Evolutionary conservation across 2,888 invertebrate genomes (phyloP).

Genomic region (Drosophila macrothrix): DNA sequence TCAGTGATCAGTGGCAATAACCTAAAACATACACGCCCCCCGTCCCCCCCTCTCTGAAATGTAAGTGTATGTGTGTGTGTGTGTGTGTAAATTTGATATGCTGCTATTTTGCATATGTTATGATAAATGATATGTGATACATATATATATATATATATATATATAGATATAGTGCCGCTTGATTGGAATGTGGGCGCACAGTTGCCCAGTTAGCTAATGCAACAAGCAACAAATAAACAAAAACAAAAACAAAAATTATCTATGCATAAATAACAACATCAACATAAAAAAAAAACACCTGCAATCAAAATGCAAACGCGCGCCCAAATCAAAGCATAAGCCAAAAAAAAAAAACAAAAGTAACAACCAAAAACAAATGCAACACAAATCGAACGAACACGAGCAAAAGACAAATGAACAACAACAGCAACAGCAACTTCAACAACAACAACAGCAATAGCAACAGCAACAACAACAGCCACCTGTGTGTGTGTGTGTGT

Average conservation of each 20-base stretch:
- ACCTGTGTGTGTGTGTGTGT: constrained; percentile 4
- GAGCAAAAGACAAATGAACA: constrained; percentile 50
- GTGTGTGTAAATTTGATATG: constrained; percentile 61
- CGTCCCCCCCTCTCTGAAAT: not conserved
- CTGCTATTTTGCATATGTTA: constrained; percentile 62
- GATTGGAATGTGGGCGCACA: constrained; percentile 69
- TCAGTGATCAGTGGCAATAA: constrained; percentile 61
- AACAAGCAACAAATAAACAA: constrained; percentile 38
- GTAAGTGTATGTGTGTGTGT: constrained; percentile 36
- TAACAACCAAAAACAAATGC: constrained; percentile 26
- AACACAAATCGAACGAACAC: constrained; percentile 57
- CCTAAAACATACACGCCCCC: constrained; percentile 6
- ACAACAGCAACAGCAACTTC: constrained; percentile 22
- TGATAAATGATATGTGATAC: constrained; percentile 62
- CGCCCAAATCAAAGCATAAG: constrained; percentile 42
- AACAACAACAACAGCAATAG: constrained; percentile 38
- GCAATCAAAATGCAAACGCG: constrained; percentile 57
- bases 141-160: not conserved
- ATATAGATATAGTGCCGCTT: constrained; percentile 55
- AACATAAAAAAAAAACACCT: constrained; percentile 47
- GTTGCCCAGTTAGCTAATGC: constrained; percentile 52
- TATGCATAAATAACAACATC: constrained; percentile 25
- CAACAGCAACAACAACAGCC: constrained; percentile 33
- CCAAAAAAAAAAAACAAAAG: constrained; percentile 15
- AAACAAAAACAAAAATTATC: constrained; percentile 32